Evolutionary conservation across 2,797 vertebrate species (phyloP), one percentile per base, ranked within the genome.

Genomic region (Oreochromis mossambicus): DNA sequence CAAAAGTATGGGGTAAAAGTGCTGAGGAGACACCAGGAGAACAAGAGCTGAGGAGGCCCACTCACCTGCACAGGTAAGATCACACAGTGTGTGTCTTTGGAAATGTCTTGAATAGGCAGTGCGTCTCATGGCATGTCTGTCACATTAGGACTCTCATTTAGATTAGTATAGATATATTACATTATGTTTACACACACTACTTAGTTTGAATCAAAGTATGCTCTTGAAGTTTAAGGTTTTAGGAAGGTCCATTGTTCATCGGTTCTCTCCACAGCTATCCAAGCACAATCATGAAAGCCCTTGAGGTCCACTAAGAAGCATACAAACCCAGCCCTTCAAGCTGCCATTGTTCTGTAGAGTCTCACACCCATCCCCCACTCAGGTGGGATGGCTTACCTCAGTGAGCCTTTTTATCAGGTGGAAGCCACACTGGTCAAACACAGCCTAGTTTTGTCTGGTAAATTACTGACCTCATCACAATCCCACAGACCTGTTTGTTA

Each of bases 1-100:
- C 63, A 84, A 58, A 90, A 93, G 81, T 73, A 96, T 95, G 95
- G 95, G 95, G 80, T 95, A 95, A 95, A 81, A 91, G 82, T 78
- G 80, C 46, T 6, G 52, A 87, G 78, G 61, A 83, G 38, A 84
- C 85, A 46, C 63, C 46, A 34, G 80, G 79, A 86, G 81, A 2
- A 88, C 84, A 86, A 87, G 34, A 88, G 73, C 83, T 73, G 61
- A 87, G 82, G 89, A 88, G 86, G 80, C 83, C 78, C 34, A 70
- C 88, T 83, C 81, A 85, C 87, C 92, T 90, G 85, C 90, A 86
- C 88, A 93, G 92, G 95, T 95, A 91, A 90, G 83, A 46, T 24
- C 2, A 1, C 66, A 15, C 38, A 34, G 2, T 1, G 3, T 48
- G 48, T 76, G 50, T 43, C 10, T 8, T 46, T 14, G 29, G 7